Base-by-base conservation (phyloP, 2,888 invertebrate genomes). In the Therioaphis trifolii region DNA sequence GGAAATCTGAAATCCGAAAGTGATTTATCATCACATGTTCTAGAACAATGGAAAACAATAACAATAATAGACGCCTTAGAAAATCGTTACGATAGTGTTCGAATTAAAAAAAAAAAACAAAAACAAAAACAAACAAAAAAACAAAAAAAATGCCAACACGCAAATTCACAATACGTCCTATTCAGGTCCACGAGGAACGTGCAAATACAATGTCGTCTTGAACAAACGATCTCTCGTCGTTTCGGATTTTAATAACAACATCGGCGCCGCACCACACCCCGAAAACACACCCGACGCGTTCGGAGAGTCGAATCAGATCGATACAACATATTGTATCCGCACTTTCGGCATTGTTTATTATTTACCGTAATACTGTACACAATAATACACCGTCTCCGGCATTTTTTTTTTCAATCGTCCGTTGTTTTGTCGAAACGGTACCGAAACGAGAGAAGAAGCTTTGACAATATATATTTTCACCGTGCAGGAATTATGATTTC, bases 211-310 rank as follows among this genome's bases (percentile, higher is more conserved):
- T n/a, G 24, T 49, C 11, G 27, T 49, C 18, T 71, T 71, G 27
- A 18, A 71, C 2, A 46, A 71, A 72, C 27, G 7, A 52, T 72
- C 52, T 49, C n/a, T 72, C 29, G n/a, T 11, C 72, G 29, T 29
- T 72, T 72, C n/a, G 9, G 18, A 49, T 72, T 72, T 29, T 29
- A n/a, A 72, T 72, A 72, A 69, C 14, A 72, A n/a, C 24, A 35
- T 2, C n/a, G n/a, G n/a, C n/a, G n/a, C n/a, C n/a, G n/a, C 15
- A 43, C 43, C 46, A 49, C 14, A 12, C 46, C 46, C 11, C 46
- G 46, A 5, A n/a, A n/a, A 15, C 46, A n/a, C 21, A n/a, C 52
- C 11, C 55, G 21, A 21, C n/a, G 7, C 9, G 21, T 55, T 55
- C 43, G 7, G 43, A 43, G 43, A 55, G 18, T 15, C 52, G 55